Percentiles rank a stretch among this genome's conserved stretches.
Conservation (phyloP, 2,888 invertebrate species). For the Theristus sp. region DNA sequence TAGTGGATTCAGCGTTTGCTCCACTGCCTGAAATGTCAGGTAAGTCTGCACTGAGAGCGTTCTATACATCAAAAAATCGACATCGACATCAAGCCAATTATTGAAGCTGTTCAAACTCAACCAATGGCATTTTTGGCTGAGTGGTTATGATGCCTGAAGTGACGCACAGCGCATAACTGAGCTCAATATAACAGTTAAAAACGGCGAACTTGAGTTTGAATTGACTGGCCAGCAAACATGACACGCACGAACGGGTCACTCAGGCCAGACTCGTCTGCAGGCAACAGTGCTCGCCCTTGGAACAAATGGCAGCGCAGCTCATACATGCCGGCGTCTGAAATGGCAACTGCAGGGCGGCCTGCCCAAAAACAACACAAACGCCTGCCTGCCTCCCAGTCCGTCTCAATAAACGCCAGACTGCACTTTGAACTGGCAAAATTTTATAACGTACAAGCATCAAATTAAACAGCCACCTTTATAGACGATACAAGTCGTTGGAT, state of each 20-base stretch:
- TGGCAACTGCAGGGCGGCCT: background rate
- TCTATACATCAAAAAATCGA: no score
- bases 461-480: no score
- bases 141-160: no score
- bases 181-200: background rate
- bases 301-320: constrained; percentile 72
- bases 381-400: no score
- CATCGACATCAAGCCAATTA: no score
- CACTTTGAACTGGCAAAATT: no score
- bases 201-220: constrained; percentile 32
- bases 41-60: no score
- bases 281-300: constrained; percentile 70
- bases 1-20: constrained; percentile 63
- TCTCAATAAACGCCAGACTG: no score
- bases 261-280: constrained; percentile 69
- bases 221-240: constrained; percentile 53
- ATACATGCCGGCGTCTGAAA: constrained; percentile 39
- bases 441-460: no score
- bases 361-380: background rate
- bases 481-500: background rate
- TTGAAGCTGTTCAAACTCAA: no score
- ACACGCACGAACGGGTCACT: constrained; percentile 76
- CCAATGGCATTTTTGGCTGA: no score
- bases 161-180: no score
- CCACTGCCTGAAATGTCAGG: background rate